Conservation (phyloP, 2,888 invertebrate genomes). For the Fissipunctia ypsillon region DNA sequence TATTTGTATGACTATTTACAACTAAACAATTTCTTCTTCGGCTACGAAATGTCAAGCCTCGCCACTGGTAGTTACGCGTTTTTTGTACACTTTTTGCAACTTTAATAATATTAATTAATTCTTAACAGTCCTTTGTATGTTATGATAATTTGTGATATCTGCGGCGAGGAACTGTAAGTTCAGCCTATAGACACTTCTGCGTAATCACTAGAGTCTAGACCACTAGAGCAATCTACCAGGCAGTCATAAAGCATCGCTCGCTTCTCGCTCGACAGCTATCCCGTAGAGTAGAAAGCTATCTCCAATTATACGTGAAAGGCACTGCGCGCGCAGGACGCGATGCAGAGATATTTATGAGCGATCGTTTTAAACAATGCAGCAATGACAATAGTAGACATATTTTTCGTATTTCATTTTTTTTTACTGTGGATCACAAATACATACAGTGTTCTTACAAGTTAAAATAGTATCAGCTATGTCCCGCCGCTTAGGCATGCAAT, state of each 20-base stretch:
- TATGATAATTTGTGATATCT: slow-evolving; percentile 19
- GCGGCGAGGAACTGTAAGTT: background rate
- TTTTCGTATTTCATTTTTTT: no score
- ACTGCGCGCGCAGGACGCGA: slow-evolving; percentile 25
- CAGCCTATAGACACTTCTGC: background rate
- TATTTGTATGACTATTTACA: no score
- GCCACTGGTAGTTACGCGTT: no score
- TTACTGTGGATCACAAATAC: no score
- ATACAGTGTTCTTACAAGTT: no score
- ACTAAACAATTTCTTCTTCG: no score
- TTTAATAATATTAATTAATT: slow-evolving; percentile 4
- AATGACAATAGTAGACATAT: background rate
- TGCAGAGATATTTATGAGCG: slow-evolving; percentile 24
- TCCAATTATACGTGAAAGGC: slow-evolving; percentile 57
- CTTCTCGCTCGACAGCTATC: slow-evolving; percentile 47
- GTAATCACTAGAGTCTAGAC: background rate
- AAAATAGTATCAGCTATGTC: no score
- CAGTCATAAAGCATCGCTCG: slow-evolving; percentile 33
- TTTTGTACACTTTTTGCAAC: slow-evolving; percentile 11
- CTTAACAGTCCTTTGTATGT: slow-evolving; percentile 37
- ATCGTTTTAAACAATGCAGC: slow-evolving; percentile 8
- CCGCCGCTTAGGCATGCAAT: no score
- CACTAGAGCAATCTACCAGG: slow-evolving; percentile 15
- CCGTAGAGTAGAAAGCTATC: slow-evolving; percentile 64
- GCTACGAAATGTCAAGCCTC: no score